Evolutionary conservation across 2,797 vertebrate genomes (phyloP).

Genomic region (Anniella stebbinsi): DNA sequence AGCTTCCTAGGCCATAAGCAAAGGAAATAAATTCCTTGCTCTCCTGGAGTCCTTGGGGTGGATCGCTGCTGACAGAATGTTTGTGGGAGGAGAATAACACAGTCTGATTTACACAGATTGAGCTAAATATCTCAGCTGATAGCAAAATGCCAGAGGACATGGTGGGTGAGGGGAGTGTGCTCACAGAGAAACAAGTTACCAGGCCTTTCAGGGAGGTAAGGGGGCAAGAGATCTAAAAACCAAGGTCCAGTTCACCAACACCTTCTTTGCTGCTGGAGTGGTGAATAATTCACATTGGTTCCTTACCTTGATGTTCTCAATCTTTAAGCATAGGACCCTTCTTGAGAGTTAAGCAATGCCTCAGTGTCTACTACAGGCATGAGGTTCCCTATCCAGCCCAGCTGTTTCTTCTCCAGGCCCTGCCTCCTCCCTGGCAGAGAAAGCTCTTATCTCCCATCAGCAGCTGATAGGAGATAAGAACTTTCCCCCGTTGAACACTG

Average conservation of each 20-base stretch:
- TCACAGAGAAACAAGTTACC: neutral
- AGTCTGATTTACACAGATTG: neutral
- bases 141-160: neutral
- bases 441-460: no score
- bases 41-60: neutral
- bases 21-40: constrained; percentile 10
- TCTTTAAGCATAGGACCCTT: neutral
- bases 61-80: neutral
- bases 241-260: constrained; percentile 20
- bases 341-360: neutral
- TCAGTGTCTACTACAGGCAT: neutral
- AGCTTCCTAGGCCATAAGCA: fast-evolving
- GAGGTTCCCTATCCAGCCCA: no score
- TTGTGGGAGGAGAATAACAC: neutral
- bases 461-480: no score
- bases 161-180: neutral
- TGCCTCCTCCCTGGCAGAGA: neutral
- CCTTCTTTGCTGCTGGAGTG: neutral
- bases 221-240: constrained; percentile 25
- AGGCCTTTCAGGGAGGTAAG: constrained; percentile 19
- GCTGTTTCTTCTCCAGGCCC: no score
- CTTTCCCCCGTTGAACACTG: no score
- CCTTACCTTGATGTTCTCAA: neutral
- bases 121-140: constrained; percentile 5
- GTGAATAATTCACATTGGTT: neutral